These are phyloP conservation scores for Monomorium pharaonis DNA, from an alignment of 1,140 invertebrate genomes.

Conservation along the genomic window DNA sequence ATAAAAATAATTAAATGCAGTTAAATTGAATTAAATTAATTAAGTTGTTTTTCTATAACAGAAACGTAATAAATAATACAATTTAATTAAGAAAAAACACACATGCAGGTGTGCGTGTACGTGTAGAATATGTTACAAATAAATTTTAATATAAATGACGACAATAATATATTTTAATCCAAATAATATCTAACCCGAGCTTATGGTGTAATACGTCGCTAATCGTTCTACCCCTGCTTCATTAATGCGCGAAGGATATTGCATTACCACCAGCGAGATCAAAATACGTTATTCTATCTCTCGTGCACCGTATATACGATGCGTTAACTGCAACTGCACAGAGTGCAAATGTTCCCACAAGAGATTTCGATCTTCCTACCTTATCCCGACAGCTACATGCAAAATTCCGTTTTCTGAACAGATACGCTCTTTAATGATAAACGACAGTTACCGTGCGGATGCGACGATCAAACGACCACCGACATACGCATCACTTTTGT, in stretches of 20 bases:
- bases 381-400: neutral
- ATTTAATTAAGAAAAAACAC: neutral
- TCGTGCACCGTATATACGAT: neutral
- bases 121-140: neutral
- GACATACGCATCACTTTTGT: neutral
- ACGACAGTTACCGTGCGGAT: neutral
- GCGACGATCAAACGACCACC: neutral
- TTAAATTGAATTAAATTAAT: neutral
- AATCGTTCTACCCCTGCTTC: neutral
- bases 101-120: neutral
- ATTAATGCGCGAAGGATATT: constrained; percentile 23
- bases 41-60: neutral
- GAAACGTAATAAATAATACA: neutral
- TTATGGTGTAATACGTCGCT: neutral
- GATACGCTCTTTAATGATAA: constrained; percentile 15
- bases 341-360: constrained; percentile 43
- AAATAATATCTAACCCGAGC: constrained; percentile 25
- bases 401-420: constrained; percentile 32
- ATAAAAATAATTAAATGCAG: constrained; percentile 8
- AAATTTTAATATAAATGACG: neutral
- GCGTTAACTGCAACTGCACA: constrained; percentile 16
- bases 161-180: neutral
- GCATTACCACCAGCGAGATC: neutral
- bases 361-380: constrained; percentile 25
- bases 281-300: constrained; percentile 23